phyloP scores from a whole-genome alignment of 2,888 invertebrate genomes.

The Pollenia angustigena region DNA sequence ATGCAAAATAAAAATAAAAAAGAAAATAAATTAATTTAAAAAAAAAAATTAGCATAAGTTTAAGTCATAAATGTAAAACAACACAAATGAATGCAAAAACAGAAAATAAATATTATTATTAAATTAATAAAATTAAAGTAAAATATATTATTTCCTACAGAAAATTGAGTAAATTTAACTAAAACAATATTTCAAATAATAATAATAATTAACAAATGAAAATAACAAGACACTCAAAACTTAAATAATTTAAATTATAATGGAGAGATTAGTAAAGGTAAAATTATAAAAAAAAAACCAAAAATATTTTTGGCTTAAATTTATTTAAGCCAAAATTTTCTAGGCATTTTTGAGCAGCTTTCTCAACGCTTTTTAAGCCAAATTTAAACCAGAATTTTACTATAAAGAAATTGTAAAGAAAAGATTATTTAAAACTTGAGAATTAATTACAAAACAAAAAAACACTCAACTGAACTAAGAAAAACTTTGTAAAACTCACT shows the following conservation, averaged over 20 bases:
- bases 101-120: slow-evolving; percentile 27
- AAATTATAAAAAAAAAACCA: slow-evolving; percentile 35
- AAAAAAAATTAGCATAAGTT: slow-evolving; percentile 73
- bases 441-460: slow-evolving; percentile 2
- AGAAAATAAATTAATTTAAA: slow-evolving; percentile 76
- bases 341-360: slow-evolving; percentile 66
- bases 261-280: slow-evolving; percentile 70
- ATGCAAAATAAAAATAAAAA: slow-evolving; percentile 67
- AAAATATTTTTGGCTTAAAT: slow-evolving; percentile 22
- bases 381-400: slow-evolving; percentile 37
- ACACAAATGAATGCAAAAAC: slow-evolving; percentile 55
- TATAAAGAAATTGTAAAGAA: slow-evolving; percentile 15
- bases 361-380: slow-evolving; percentile 69
- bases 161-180: slow-evolving; percentile 73
- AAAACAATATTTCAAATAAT: slow-evolving; percentile 71
- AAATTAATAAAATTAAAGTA: slow-evolving; percentile 40
- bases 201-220: slow-evolving; percentile 69
- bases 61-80: slow-evolving; percentile 71
- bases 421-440: slow-evolving; percentile 36
- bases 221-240: slow-evolving; percentile 13
- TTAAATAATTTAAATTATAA: slow-evolving; percentile 30
- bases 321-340: slow-evolving; percentile 30
- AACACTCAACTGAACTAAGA: slow-evolving; percentile 7
- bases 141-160: slow-evolving; percentile 71
- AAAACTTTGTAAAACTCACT: slow-evolving; percentile 42